Base-by-base conservation (phyloP, 2,888 invertebrate genomes). In the Sinhomidia bicolor region DNA sequence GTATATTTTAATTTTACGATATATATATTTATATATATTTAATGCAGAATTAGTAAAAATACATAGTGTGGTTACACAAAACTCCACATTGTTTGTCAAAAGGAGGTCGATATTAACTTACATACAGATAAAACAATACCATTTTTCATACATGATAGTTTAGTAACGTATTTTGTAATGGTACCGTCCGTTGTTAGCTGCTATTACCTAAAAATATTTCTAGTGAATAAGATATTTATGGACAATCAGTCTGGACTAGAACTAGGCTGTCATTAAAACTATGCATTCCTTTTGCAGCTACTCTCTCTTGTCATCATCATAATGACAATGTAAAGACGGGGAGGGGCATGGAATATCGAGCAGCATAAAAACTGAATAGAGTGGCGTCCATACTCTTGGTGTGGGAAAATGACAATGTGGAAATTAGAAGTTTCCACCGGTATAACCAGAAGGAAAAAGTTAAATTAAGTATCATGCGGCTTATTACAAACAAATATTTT, bases 241-340 rank as follows among this genome's bases (percentile, higher is more conserved):
- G 88, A 88, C 88, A 83, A 88, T 88, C 88, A 88, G 88, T 88
- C 88, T 88, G 88, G 88, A 88, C 88, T 88, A 88, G 88, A 88
- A 84, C 84, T 88, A 88, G 88, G 88, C 88, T 88, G 88, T 84
- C 88, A 88, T 68, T 79, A 79, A 88, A 68, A 84, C 65, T 71
- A 83, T 79, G 68, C 32, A 57, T 26, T 74, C 47, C 26, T 26
- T n/a, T 74, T 85, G 62, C 85, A 79, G 79, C 78, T 87, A 81
- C 82, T 47, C 47, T 47, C 47, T 7, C 2, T 20, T 47, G 47
- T 47, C 47, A 20, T 60, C 20, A 60, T 7, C 14, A 20, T 12
- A 20, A 60, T 14, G 10, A 4, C 20, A 65, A 65, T 7, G 65
- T 32, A 65, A 65, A 65, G 32, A 68, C 14, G 36, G 68, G 68